These are phyloP conservation scores for Drosophila pachea DNA, from an alignment of 1,140 invertebrate genomes.

Conservation along the genomic window DNA sequence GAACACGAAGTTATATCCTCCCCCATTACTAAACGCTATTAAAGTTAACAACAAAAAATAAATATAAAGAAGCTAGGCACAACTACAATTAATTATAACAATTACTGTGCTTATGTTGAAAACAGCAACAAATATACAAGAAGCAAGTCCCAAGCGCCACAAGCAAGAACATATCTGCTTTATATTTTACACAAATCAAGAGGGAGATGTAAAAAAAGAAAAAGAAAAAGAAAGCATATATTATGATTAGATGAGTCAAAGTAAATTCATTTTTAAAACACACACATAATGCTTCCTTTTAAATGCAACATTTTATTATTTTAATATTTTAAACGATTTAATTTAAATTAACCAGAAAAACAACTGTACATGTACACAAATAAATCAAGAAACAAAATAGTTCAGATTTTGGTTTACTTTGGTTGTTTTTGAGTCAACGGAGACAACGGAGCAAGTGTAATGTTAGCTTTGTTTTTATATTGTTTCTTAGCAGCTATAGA, in stretches of 20 bases:
- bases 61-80: conserved; percentile 60
- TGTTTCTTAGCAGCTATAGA: conserved; percentile 44
- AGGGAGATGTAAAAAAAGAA: conserved; percentile 14
- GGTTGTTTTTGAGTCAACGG: no score
- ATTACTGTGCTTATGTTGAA: conserved; percentile 72
- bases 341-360: conserved; percentile 60
- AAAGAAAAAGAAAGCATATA: conserved; percentile 24
- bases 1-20: conserved; percentile 64
- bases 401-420: conserved; percentile 33
- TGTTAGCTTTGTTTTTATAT: conserved; percentile 31
- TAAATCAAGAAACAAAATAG: conserved; percentile 50
- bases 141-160: conserved; percentile 66
- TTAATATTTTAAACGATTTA: conserved; percentile 61
- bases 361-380: conserved; percentile 68
- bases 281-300: conserved; percentile 75
- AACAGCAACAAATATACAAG: conserved; percentile 58
- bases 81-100: conserved; percentile 72
- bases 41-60: conserved; percentile 68
- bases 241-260: conserved; percentile 58
- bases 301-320: conserved; percentile 74
- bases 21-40: conserved; percentile 50
- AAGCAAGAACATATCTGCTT: conserved; percentile 77
- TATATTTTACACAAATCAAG: conserved; percentile 64
- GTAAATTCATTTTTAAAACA: conserved; percentile 56
- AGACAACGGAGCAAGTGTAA: not conserved